phyloP scores from a whole-genome alignment of 2,888 invertebrate genomes.

The Melieria crassipennis region DNA sequence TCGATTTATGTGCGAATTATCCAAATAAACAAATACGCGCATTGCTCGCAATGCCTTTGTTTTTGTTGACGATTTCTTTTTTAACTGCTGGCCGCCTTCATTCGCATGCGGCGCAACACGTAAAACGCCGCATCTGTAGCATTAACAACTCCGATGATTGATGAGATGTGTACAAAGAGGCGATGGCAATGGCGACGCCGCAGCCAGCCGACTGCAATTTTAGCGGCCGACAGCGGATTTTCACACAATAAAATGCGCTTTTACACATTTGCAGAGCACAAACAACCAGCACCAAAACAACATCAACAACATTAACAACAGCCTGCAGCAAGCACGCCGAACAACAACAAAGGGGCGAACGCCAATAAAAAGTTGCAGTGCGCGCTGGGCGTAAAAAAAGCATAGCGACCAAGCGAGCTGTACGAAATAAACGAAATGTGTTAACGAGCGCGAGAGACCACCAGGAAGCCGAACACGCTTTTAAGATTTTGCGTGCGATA shows the following conservation, averaged over 20 bases:
- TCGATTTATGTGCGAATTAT: no score
- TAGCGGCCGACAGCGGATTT: slow-evolving; percentile 8
- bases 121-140: background rate
- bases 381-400: background rate
- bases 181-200: background rate
- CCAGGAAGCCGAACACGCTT: slow-evolving; percentile 16
- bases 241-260: slow-evolving; percentile 37
- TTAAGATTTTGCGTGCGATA: no score
- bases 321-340: slow-evolving; percentile 8
- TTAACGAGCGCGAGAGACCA: slow-evolving; percentile 29
- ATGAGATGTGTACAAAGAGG: slow-evolving; percentile 25
- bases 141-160: slow-evolving; percentile 31
- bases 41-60: no score
- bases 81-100: no score
- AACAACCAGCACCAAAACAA: no score
- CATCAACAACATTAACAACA: slow-evolving; percentile 14
- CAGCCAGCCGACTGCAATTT: background rate
- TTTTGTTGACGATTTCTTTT: no score
- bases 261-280: slow-evolving; percentile 20
- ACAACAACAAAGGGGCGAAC: background rate
- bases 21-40: no score
- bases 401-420: slow-evolving; percentile 1
- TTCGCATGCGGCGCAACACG: no score
- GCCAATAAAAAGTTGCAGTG: background rate
- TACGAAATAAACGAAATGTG: slow-evolving; percentile 19